Percentiles rank a stretch among this genome's conserved stretches.
These are phyloP conservation scores for Theonella swinhoei DNA, from an alignment of 37 sponge, comb jelly and placozoan genomes.

Conservation along the genomic window DNA sequence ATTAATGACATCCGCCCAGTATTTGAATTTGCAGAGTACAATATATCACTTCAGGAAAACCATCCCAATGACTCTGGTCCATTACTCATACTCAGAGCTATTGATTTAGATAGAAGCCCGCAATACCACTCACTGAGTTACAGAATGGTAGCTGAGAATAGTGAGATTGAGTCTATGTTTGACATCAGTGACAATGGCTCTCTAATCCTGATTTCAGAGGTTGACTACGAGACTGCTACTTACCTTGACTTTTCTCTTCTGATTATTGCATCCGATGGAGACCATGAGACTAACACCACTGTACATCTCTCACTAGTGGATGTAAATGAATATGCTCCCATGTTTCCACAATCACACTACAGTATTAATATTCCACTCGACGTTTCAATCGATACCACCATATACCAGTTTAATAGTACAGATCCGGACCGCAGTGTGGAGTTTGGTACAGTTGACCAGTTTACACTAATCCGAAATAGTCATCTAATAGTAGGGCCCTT, in stretches of 20 bases:
- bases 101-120: conserved; percentile 34
- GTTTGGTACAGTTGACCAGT: conserved; percentile 26
- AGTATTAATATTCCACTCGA: conserved; percentile 21
- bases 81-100: conserved; percentile 20
- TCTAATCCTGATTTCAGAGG: neutral
- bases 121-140: conserved; percentile 15
- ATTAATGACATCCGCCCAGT: conserved; percentile 53
- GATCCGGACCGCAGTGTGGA: conserved; percentile 45
- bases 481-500: conserved; percentile 4
- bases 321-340: conserved; percentile 56
- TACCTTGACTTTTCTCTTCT: conserved; percentile 8
- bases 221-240: conserved; percentile 31
- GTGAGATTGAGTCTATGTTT: conserved; percentile 18
- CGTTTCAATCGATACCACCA: neutral
- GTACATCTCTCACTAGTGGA: conserved; percentile 30
- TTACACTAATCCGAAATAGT: conserved; percentile 28
- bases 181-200: conserved; percentile 19
- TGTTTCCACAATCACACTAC: conserved; percentile 25
- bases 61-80: neutral
- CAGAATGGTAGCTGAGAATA: conserved; percentile 6
- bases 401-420: conserved; percentile 24
- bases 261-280: conserved; percentile 44
- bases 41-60: conserved; percentile 20
- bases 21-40: conserved; percentile 47
- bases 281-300: neutral